Evolutionary conservation across 2,797 vertebrate genomes (phyloP), one percentile per base, ranked within the genome.

Genomic region (Danio aesculapii): DNA sequence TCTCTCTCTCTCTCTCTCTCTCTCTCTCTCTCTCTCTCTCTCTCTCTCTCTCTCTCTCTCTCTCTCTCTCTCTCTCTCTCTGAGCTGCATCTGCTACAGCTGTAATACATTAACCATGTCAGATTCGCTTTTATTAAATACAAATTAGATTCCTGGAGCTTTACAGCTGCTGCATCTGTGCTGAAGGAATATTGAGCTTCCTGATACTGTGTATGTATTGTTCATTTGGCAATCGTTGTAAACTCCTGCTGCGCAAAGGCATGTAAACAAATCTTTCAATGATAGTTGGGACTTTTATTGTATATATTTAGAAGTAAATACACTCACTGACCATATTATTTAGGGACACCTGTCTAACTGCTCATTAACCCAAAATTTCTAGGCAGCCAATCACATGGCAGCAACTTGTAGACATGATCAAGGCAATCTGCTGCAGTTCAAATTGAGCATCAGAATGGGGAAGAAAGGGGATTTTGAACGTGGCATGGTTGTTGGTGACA

Each of bases 141-240:
- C 75, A 81, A 83, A 83, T 85, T 83, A 85, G 75, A 79, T 81
- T 81, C 81, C 75, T 81, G 77, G 81, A 70, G 78, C 78, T 79
- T 68, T 68, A 47, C 80, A 73, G 78, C 78, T 80, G 78, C 52
- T 59, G 59, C 64, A 73, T 83, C 79, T 86, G 77, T 72, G 75
- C 72, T 57, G 55, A 73, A 79, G 55, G 80, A 73, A 73, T 75
- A 79, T 80, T 75, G 76, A 72, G 63, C 67, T 63, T 75, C 62
- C 70, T 72, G 53, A 77, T 74, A 57, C 75, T 63, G 19, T 30
- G 39, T 41, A 17, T 64, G 66, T 52, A 71, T 53, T 85, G 68
- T 61, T 77, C 14, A 53, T 80, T 72, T 71, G 30, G 46, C 53
- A 72, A 19, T 52, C 5, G 2, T 44, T 53, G 49, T 11, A 62